Percentiles rank a stretch among this genome's conserved stretches.
Evolutionary conservation across 2,797 vertebrate genomes (phyloP).

Genomic region (Neostethus bicornis): DNA sequence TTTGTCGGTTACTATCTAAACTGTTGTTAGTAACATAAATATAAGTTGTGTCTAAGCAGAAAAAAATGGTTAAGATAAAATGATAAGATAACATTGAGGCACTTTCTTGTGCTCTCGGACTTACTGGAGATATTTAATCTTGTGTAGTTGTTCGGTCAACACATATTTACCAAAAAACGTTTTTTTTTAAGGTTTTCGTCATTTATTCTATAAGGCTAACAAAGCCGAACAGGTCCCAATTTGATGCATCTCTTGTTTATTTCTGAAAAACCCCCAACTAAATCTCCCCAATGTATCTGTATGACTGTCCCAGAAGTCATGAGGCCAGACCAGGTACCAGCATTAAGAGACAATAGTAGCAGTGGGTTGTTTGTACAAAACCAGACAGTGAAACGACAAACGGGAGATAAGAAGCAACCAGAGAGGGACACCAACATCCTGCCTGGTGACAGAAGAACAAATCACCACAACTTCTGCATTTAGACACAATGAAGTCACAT

Average conservation of each 20-base stretch:
- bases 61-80: too few species aligned
- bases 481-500: slow-evolving; percentile 60
- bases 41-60: too few species aligned
- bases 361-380: slow-evolving; percentile 56
- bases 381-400: slow-evolving; percentile 67
- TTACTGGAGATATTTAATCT: too few species aligned
- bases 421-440: slow-evolving; percentile 15
- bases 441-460: slow-evolving; percentile 49
- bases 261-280: slow-evolving; percentile 26
- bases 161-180: too few species aligned
- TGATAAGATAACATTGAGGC: too few species aligned
- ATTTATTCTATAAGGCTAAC: too few species aligned
- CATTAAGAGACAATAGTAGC: slow-evolving; percentile 28
- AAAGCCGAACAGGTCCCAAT: too few species aligned
- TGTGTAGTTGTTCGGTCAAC: too few species aligned
- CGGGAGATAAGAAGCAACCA: slow-evolving; percentile 23
- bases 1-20: too few species aligned
- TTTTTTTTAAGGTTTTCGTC: too few species aligned
- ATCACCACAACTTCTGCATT: slow-evolving; percentile 31
- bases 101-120: too few species aligned
- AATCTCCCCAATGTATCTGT: slow-evolving; percentile 16
- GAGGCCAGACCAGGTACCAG: slow-evolving; percentile 16
- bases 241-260: background rate
- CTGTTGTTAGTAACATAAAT: too few species aligned
- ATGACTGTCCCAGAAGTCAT: slow-evolving; percentile 19